Evolutionary conservation across 2,888 invertebrate genomes (phyloP).

Genomic region (Dryococelus australis): DNA sequence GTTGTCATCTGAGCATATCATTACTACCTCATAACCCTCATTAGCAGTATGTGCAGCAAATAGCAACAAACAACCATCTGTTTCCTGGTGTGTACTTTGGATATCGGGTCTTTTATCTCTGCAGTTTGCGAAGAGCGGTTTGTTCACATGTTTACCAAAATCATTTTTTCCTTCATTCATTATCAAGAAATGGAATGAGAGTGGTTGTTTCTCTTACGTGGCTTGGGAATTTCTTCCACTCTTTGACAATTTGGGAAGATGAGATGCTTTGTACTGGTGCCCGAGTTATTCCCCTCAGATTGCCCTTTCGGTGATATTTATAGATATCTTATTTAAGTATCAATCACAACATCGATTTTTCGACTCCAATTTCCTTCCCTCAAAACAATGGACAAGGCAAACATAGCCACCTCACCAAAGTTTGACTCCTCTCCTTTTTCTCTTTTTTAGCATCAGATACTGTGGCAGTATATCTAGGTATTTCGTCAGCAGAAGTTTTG

Average conservation of each 20-base stretch:
- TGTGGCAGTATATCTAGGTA: background rate
- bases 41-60: background rate
- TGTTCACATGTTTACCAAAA: background rate
- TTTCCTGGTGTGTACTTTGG: background rate
- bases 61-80: background rate
- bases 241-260: background rate
- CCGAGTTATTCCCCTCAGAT: background rate
- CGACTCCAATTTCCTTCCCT: background rate
- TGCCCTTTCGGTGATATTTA: background rate
- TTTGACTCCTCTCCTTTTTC: background rate
- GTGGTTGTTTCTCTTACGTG: background rate
- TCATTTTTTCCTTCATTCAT: background rate
- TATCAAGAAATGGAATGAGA: constrained; percentile 20
- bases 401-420: constrained; percentile 6
- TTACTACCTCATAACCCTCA: constrained; percentile 19
- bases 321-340: background rate
- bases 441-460: background rate
- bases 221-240: constrained; percentile 2
- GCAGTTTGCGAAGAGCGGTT: background rate
- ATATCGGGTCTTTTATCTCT: background rate
- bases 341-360: background rate
- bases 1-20: background rate
- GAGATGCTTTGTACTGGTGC: constrained; percentile 12
- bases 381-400: background rate
- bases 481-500: too few species aligned